Conservation (phyloP, 2,888 invertebrate genomes). For the Pheosia tremula region DNA sequence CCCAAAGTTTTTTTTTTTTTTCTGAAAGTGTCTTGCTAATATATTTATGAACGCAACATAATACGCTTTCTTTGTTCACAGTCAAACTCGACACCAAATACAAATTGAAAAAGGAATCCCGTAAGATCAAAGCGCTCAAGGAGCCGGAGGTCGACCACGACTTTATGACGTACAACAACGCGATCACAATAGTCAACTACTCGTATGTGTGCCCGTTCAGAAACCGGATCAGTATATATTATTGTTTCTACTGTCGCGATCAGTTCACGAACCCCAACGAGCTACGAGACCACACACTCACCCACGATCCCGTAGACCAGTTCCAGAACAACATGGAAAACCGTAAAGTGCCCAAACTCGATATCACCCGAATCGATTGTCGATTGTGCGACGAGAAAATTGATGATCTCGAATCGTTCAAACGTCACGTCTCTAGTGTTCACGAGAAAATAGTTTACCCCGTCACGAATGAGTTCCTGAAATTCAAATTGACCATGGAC, state of each 20-base stretch:
- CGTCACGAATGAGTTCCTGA: conserved; percentile 65
- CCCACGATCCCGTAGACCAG: conserved; percentile 60
- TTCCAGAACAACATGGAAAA: conserved; percentile 65
- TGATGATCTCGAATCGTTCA: conserved; percentile 58
- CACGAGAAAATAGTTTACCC: conserved; percentile 56
- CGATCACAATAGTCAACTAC: conserved; percentile 61
- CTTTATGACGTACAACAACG: conserved; percentile 61
- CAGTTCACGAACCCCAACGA: conserved; percentile 72
- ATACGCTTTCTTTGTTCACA: conserved; percentile 14
- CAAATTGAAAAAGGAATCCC: conserved; percentile 13
- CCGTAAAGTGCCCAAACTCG: conserved; percentile 73
- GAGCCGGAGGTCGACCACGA: conserved; percentile 54
- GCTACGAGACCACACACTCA: conserved; percentile 64
- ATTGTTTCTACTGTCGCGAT: conserved; percentile 73
- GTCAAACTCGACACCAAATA: conserved; percentile 33
- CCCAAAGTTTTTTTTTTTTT: no score
- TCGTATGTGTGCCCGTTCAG: conserved; percentile 73
- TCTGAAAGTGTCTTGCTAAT: no score
- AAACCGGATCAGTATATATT: conserved; percentile 71
- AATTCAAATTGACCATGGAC: conserved; percentile 62
- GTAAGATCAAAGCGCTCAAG: conserved; percentile 30
- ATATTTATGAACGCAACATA: no score
- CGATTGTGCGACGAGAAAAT: conserved; percentile 67
- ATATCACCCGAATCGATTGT: conserved; percentile 73
- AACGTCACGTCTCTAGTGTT: conserved; percentile 52